Conservation (phyloP, 2,113 vertebrate species). For the Eretmodus cyanostictus region DNA sequence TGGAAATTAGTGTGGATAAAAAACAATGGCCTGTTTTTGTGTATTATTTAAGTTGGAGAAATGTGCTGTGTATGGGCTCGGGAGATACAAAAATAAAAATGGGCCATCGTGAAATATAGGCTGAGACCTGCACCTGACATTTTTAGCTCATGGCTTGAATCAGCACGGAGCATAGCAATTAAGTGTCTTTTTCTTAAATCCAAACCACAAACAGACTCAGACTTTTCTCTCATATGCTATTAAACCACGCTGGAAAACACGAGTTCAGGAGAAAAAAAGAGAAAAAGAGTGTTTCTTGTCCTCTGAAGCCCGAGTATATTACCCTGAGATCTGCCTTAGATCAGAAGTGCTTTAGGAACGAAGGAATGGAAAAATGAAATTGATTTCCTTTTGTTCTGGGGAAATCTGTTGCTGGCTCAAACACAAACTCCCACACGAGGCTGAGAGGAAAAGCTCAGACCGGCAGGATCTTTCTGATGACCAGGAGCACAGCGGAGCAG, state of each 20-base stretch:
- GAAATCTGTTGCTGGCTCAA: constrained; percentile 17
- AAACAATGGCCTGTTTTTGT: background rate
- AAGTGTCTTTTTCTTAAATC: background rate
- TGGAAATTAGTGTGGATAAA: background rate
- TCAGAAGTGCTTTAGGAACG: background rate
- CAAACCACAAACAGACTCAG: background rate
- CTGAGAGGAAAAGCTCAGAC: background rate
- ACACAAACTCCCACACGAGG: constrained; percentile 7
- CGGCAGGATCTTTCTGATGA: background rate
- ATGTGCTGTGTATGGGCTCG: background rate
- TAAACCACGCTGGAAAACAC: background rate
- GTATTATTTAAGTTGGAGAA: background rate
- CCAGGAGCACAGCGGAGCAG: background rate
- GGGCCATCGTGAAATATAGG: background rate
- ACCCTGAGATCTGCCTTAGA: background rate
- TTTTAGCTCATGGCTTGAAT: constrained; percentile 7
- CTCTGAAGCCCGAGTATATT: background rate
- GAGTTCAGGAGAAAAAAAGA: background rate
- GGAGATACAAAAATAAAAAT: background rate
- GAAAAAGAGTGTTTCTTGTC: background rate
- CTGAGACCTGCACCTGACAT: background rate
- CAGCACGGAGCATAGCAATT: background rate
- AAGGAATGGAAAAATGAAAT: constrained; percentile 41
- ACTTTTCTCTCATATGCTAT: background rate
- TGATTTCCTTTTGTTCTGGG: constrained; percentile 31